Evolutionary conservation across 1,140 invertebrate species (phyloP).

Genomic region (Listronotus bonariensis): DNA sequence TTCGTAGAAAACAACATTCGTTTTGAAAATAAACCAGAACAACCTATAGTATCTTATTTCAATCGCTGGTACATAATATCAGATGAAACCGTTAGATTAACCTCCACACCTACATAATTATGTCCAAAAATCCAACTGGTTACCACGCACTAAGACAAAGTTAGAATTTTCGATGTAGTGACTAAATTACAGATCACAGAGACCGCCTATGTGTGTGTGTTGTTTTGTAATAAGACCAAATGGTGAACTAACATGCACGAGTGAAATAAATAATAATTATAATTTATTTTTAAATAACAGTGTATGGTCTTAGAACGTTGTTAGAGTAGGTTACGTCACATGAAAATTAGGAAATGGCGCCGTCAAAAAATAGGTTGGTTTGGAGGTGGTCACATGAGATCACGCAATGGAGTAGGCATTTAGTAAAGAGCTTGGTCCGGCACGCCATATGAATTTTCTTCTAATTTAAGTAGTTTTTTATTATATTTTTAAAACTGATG

Average conservation of each 20-base stretch:
- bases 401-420: no score
- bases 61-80: slow-evolving; percentile 7
- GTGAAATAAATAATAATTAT: slow-evolving; percentile 31
- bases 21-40: no score
- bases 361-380: slow-evolving; percentile 11
- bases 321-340: slow-evolving; percentile 13
- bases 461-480: no score
- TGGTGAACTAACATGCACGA: slow-evolving; percentile 22
- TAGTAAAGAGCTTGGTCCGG: no score
- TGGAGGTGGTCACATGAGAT: neutral
- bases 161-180: slow-evolving; percentile 22
- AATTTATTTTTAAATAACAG: slow-evolving; percentile 26
- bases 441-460: no score
- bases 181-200: slow-evolving; percentile 30
- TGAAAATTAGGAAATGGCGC: slow-evolving; percentile 18
- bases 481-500: no score
- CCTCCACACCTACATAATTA: slow-evolving; percentile 29
- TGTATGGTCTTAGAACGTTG: slow-evolving; percentile 3
- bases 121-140: slow-evolving; percentile 17
- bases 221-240: slow-evolving; percentile 16
- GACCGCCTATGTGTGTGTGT: slow-evolving; percentile 13
- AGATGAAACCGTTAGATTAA: slow-evolving; percentile 22
- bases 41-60: no score
- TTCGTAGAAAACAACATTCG: no score
- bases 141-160: slow-evolving; percentile 16